phyloP scores from a whole-genome alignment of 2,888 invertebrate species.

The Anoplius nigerrimus region DNA sequence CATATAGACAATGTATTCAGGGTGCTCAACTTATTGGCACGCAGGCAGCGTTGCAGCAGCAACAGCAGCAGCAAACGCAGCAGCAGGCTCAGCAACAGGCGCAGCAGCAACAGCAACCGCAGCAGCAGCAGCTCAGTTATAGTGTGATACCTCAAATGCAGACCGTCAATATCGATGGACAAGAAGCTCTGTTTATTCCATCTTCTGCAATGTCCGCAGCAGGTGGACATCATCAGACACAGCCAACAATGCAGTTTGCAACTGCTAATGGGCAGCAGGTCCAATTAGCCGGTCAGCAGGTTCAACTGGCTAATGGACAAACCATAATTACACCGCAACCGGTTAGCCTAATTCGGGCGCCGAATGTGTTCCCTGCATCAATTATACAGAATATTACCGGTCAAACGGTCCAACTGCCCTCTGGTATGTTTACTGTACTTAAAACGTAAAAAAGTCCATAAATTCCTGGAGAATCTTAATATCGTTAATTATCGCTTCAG shows the following conservation, averaged over 20 bases:
- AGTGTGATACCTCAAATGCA: conserved; percentile 88
- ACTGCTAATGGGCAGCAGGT: conserved; percentile 71
- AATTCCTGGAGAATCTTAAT: conserved; percentile 21
- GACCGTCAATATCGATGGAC: conserved; percentile 93
- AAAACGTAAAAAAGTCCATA: background rate
- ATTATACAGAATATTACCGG: conserved; percentile 83
- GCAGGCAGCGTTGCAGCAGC: conserved; percentile 69
- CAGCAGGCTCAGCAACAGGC: conserved; percentile 73
- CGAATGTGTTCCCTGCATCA: conserved; percentile 81
- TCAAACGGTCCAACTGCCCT: conserved; percentile 83
- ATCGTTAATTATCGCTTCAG: conserved; percentile 67
- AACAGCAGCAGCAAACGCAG: conserved; percentile 69
- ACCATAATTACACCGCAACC: conserved; percentile 75
- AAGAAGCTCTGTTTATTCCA: conserved; percentile 94
- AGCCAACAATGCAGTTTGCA: conserved; percentile 72
- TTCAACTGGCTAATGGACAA: conserved; percentile 75
- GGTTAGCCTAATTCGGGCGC: conserved; percentile 81
- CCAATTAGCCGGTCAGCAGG: conserved; percentile 72
- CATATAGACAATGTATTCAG: conserved; percentile 45
- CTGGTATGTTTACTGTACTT: conserved; percentile 69
- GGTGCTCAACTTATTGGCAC: conserved; percentile 69
- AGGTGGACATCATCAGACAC: conserved; percentile 75
- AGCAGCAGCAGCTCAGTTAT: conserved; percentile 76
- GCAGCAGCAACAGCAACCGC: conserved; percentile 76
- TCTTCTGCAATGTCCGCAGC: conserved; percentile 80